Conservation (phyloP, 2,797 vertebrate species). For the Parambassis ranga region DNA sequence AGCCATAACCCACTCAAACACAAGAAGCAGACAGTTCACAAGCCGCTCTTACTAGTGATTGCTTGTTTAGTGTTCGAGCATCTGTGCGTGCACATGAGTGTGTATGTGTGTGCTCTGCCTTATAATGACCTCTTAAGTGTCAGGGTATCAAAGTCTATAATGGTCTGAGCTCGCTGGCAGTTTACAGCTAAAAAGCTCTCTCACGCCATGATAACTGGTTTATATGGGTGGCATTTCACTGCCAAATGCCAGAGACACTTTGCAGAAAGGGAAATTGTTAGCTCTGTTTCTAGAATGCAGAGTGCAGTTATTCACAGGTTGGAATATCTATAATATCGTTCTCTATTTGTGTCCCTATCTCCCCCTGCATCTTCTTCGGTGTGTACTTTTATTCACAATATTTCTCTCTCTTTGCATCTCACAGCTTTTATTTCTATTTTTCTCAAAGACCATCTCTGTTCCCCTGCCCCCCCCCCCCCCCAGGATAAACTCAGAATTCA, state of each 20-base stretch:
- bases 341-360: background rate
- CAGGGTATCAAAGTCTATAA: conserved; percentile 62
- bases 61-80: conserved; percentile 58
- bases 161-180: conserved; percentile 49
- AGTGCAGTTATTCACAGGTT: conserved; percentile 47
- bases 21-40: conserved; percentile 57
- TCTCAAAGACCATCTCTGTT: background rate
- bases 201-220: conserved; percentile 58
- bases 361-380: conserved; percentile 1
- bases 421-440: background rate
- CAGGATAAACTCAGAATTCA: conserved; percentile 29
- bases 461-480: background rate
- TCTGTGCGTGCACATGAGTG: background rate
- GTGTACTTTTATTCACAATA: background rate
- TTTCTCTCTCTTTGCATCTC: background rate
- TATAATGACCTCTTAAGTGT: conserved; percentile 67
- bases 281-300: conserved; percentile 41
- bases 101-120: conserved; percentile 10
- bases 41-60: conserved; percentile 50
- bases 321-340: conserved; percentile 18
- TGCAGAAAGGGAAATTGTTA: conserved; percentile 56
- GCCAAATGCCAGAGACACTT: conserved; percentile 57
- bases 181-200: conserved; percentile 61
- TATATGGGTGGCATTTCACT: conserved; percentile 60
- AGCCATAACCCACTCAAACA: conserved; percentile 64